Evolutionary conservation across 2,888 invertebrate species (phyloP), one percentile per base, ranked within the genome.

Genomic region (Pseudococcus viburni): DNA sequence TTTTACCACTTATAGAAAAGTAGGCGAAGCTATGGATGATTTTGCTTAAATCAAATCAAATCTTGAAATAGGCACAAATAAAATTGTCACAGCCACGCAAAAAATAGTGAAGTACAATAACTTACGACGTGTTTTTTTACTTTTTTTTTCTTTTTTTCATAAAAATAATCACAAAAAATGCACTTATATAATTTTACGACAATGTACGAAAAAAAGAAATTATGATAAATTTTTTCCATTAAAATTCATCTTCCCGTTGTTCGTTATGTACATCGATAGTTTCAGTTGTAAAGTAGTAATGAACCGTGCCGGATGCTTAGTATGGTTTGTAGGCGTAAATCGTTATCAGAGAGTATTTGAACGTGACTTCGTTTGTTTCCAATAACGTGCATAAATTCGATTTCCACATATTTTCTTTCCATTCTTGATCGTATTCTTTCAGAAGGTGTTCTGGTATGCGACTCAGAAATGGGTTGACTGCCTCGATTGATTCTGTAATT

Each of bases 381-480:
- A 42, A 15, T 39, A 87, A 22, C 0, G 80, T 55, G 12, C 77
- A 80, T 51, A 87, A 77, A 22, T 55, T 77, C 26, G 46, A n/a
- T 11, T 80, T 80, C 39, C 46, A 80, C 46, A 85, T 33, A 17
- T 51, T 87, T 39, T 87, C 80, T 51, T 77, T 51, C 89, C 94
- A 93, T 90, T 95, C 95, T 33, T 93, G 92, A n/a, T 94, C 91
- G 91, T 94, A 96, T 9, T 94, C 93, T 5, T 94, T 93, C 68
- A 93, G 93, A 22, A 94, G 90, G 0, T 93, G 91, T 0, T 92
- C 91, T 0, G 95, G 94, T 86, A 96, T 94, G 83, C 93, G 92
- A 8, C 93, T 92, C 88, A 94, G 91, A 90, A 95, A 96, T 0
- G 96, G 96, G 91, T 94, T 95, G 5, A 96, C 94, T 0, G 96